Evolutionary conservation across 1,140 invertebrate species (phyloP).

Genomic region (Megathymus violae): DNA sequence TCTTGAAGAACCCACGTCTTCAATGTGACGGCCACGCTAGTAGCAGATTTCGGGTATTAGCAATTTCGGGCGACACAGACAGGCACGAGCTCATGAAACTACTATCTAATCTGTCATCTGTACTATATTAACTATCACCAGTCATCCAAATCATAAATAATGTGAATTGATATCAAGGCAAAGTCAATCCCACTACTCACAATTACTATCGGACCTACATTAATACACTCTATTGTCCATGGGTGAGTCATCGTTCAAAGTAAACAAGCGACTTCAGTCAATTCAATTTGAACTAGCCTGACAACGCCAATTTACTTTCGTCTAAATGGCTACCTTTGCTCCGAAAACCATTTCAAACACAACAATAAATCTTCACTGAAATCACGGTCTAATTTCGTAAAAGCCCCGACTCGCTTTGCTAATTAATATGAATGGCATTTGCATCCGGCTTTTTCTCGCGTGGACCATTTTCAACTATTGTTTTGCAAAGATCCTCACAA

Average conservation of each 20-base stretch:
- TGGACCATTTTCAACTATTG: constrained; percentile 83
- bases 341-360: constrained; percentile 80
- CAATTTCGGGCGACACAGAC: too few species aligned
- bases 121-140: too few species aligned
- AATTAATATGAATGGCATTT: constrained; percentile 84
- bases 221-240: constrained; percentile 2
- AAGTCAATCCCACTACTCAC: too few species aligned
- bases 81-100: too few species aligned
- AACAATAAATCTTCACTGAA: constrained; percentile 82
- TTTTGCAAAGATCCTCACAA: constrained; percentile 82
- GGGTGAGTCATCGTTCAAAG: constrained; percentile 37
- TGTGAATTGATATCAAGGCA: too few species aligned
- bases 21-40: too few species aligned
- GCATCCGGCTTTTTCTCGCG: constrained; percentile 83
- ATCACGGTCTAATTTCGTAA: constrained; percentile 84
- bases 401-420: constrained; percentile 83
- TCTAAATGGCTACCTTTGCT: constrained; percentile 80
- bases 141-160: too few species aligned
- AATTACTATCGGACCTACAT: constrained; percentile 1
- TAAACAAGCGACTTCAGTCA: constrained; percentile 66
- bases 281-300: constrained; percentile 74
- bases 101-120: too few species aligned
- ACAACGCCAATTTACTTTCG: constrained; percentile 75
- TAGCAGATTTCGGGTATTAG: too few species aligned
- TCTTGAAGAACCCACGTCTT: too few species aligned